Conservation (phyloP, 2,797 vertebrate genomes). For the Brachyrhaphis roseni region DNA sequence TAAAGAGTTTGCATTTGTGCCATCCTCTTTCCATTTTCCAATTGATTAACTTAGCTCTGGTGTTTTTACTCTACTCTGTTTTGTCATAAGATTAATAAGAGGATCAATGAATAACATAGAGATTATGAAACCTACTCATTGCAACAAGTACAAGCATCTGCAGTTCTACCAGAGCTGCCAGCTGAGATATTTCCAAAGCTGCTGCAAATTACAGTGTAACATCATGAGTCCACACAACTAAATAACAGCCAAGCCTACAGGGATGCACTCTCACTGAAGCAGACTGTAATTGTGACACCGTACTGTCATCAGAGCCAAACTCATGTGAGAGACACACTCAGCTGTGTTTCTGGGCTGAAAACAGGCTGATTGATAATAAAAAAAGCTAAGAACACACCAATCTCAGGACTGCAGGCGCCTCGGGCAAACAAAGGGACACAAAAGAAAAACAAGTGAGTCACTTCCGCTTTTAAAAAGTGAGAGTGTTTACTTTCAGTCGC, state of each 20-base stretch:
- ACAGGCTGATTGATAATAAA: slow-evolving; percentile 11
- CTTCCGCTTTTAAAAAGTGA: slow-evolving; percentile 76
- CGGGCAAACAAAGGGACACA: slow-evolving; percentile 36
- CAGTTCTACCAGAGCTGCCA: background rate
- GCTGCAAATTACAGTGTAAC: background rate
- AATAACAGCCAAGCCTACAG: background rate
- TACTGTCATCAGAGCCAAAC: background rate
- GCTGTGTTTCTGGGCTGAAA: slow-evolving; percentile 1
- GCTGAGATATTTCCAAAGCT: slow-evolving; percentile 1
- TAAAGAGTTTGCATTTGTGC: background rate
- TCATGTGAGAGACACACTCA: slow-evolving; percentile 9
- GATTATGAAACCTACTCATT: background rate
- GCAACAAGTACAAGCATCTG: slow-evolving; percentile 1
- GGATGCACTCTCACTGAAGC: background rate
- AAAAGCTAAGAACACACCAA: background rate
- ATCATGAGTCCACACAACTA: background rate
- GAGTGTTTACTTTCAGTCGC: slow-evolving; percentile 79
- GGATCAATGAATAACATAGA: background rate
- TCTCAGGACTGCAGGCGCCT: slow-evolving; percentile 2
- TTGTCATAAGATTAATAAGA: background rate
- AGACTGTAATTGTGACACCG: slow-evolving; percentile 10
- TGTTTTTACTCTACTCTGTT: background rate
- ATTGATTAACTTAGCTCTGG: background rate
- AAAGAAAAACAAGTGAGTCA: slow-evolving; percentile 67
- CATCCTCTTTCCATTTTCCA: background rate